These are phyloP conservation scores for Anguilla japonica DNA, from an alignment of 2,113 vertebrate species.

Conservation along the genomic window DNA sequence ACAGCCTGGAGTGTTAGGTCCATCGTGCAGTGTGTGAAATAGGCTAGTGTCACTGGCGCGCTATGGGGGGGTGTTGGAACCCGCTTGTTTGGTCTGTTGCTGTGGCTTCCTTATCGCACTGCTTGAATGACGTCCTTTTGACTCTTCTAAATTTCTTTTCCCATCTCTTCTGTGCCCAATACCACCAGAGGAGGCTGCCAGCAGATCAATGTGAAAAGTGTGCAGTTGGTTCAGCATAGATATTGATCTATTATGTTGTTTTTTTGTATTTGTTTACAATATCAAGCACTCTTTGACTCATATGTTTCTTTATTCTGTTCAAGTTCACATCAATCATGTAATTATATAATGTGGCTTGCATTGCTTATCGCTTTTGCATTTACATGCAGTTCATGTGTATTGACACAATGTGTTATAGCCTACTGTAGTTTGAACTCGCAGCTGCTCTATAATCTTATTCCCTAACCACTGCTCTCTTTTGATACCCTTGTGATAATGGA, in stretches of 20 bases:
- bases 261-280: background rate
- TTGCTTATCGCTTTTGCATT: background rate
- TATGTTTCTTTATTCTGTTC: background rate
- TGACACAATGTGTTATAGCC: background rate
- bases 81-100: background rate
- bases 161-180: background rate
- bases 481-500: background rate
- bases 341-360: background rate
- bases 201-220: background rate
- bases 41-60: background rate
- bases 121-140: background rate
- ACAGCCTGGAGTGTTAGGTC: background rate
- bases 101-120: background rate
- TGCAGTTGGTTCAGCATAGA: background rate
- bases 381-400: background rate
- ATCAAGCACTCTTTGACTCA: background rate
- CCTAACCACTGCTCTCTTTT: background rate
- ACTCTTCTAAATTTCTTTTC: background rate
- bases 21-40: background rate
- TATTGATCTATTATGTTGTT: background rate
- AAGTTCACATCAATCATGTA: background rate
- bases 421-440: background rate
- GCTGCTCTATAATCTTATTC: background rate
- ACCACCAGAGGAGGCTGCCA: conserved; percentile 19
- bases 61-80: background rate